Conservation (phyloP, 35 echinoderm and acorn worm species). For the Ophiothrix spiculata region DNA sequence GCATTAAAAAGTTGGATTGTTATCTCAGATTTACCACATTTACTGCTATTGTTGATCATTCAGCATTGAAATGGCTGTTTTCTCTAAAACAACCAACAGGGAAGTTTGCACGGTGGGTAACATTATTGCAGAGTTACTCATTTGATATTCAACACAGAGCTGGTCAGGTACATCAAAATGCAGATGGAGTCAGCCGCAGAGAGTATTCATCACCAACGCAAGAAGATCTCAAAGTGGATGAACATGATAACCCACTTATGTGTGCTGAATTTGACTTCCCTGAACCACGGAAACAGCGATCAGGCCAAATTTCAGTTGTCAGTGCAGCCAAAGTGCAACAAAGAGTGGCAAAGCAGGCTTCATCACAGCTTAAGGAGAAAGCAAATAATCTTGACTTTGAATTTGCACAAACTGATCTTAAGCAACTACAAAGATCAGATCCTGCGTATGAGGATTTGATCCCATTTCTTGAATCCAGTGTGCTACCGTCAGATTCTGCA, state of each 20-base stretch:
- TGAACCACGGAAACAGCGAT: too few relatives aligned
- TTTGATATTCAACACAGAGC: not conserved
- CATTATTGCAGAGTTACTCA: not conserved
- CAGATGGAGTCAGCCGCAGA: not conserved
- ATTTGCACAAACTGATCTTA: not conserved
- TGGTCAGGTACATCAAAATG: not conserved
- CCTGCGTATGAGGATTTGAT: not conserved
- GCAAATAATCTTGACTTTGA: not conserved
- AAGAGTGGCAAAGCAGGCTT: too few relatives aligned
- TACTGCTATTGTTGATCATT: constrained; percentile 46
- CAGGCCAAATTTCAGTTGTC: too few relatives aligned
- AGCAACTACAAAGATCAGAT: too few relatives aligned
- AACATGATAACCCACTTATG: not conserved
- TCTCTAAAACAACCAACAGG: constrained; percentile 22
- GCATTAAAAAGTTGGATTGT: too few relatives aligned
- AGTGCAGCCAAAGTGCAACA: too few relatives aligned
- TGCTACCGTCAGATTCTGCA: not conserved
- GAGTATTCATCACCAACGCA: not conserved
- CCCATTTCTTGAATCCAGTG: not conserved
- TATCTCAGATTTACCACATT: not conserved
- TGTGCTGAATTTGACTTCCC: not conserved
- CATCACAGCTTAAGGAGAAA: not conserved
- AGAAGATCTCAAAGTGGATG: not conserved
- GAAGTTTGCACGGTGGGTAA: not conserved
- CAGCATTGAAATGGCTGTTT: constrained; percentile 61